phyloP scores from a whole-genome alignment of 2,888 invertebrate genomes.

The Synergus itoensis region DNA sequence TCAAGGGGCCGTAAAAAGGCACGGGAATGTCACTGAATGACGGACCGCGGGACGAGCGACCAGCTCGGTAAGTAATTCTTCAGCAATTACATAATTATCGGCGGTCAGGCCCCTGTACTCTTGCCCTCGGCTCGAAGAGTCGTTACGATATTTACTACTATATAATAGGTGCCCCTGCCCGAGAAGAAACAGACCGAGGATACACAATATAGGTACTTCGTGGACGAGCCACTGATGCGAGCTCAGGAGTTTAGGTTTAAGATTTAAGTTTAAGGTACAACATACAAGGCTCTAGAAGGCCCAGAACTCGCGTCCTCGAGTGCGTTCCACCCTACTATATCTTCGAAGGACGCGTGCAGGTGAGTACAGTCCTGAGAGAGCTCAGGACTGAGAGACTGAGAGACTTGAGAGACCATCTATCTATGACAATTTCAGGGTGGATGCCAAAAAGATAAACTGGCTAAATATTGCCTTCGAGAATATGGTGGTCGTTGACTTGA shows the following conservation, averaged over 20 bases:
- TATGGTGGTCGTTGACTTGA: constrained; percentile 19
- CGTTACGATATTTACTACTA: constrained; percentile 78
- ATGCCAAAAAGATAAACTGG: not conserved
- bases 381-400: not conserved
- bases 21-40: constrained; percentile 77
- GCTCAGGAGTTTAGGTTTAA: constrained; percentile 21
- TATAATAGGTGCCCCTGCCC: constrained; percentile 72
- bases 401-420: not conserved
- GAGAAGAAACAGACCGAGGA: constrained; percentile 60
- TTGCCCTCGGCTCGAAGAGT: constrained; percentile 64
- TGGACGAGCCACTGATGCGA: not conserved
- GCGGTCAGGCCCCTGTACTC: constrained; percentile 66
- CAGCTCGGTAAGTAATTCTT: constrained; percentile 74
- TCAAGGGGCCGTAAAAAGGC: constrained; percentile 73
- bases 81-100: constrained; percentile 77
- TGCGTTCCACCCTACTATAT: constrained; percentile 37
- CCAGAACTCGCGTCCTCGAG: constrained; percentile 44
- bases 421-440: constrained; percentile 2
- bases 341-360: constrained; percentile 54
- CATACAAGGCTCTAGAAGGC: constrained; percentile 1
- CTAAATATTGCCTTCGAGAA: not conserved
- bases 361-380: constrained; percentile 43
- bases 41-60: constrained; percentile 66
- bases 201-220: constrained; percentile 37
- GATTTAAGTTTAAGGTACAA: constrained; percentile 27